Percentiles rank a stretch among this genome's conserved stretches.
Conservation (phyloP, 2,888 invertebrate species). For the Meghimatium bilineatum region DNA sequence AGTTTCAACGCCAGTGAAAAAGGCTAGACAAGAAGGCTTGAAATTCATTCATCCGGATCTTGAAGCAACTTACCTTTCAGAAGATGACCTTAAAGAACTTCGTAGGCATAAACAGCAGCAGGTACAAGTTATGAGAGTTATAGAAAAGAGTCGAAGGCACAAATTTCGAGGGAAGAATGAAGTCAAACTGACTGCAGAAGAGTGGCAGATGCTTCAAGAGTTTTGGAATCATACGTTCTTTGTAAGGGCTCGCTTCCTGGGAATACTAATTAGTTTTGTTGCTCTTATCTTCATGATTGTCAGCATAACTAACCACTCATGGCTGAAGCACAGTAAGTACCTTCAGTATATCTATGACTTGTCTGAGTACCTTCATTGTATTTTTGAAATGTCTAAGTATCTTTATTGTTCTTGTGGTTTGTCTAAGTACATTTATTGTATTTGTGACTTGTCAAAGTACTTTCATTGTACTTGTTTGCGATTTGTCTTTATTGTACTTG, state of each 20-base stretch:
- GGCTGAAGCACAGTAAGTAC: conserved; percentile 61
- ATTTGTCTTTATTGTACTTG: too few species aligned
- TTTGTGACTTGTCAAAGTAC: too few species aligned
- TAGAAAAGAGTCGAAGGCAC: conserved; percentile 65
- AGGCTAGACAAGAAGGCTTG: conserved; percentile 71
- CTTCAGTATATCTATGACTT: background rate
- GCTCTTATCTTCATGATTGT: conserved; percentile 64
- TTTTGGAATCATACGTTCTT: conserved; percentile 75
- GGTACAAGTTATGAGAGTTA: conserved; percentile 65
- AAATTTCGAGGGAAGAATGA: conserved; percentile 56
- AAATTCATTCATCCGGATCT: conserved; percentile 71
- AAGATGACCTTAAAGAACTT: conserved; percentile 69
- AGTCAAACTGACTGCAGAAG: conserved; percentile 64
- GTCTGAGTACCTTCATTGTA: background rate
- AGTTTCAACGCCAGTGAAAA: conserved; percentile 75
- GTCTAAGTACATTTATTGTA: too few species aligned
- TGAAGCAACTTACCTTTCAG: conserved; percentile 67
- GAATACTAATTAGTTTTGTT: conserved; percentile 67
- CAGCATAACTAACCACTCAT: conserved; percentile 62
- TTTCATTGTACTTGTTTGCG: too few species aligned
- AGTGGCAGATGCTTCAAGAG: conserved; percentile 70
- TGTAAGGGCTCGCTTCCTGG: conserved; percentile 67
- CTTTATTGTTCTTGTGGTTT: too few species aligned
- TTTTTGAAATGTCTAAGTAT: too few species aligned
- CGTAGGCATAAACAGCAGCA: conserved; percentile 67